A percentile compares a stretch with the other conserved stretches of the same genome.
These are phyloP conservation scores for Pontoporia blainvillei DNA, from an alignment of 2,113 vertebrate species.

Conservation along the genomic window DNA sequence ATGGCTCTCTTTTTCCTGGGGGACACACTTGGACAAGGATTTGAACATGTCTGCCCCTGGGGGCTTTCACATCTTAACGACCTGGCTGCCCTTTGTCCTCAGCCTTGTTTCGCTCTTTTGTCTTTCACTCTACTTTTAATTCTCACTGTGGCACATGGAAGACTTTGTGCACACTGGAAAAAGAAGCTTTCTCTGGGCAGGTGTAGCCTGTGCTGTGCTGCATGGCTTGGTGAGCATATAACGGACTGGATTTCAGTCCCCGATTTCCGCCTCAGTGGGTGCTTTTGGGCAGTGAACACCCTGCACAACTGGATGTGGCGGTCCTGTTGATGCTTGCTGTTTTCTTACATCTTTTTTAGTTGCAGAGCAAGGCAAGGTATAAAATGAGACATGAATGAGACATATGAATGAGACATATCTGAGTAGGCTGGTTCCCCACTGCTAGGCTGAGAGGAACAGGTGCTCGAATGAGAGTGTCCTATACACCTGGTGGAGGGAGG, in stretches of 20 bases:
- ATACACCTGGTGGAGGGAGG: background rate
- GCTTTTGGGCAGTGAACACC: background rate
- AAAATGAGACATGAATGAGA: background rate
- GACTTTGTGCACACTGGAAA: background rate
- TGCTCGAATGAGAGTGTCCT: background rate
- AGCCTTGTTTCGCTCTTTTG: background rate
- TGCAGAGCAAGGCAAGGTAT: background rate
- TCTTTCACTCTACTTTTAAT: background rate
- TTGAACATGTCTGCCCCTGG: background rate
- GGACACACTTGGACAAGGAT: background rate
- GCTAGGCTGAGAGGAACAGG: background rate
- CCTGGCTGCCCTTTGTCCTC: background rate
- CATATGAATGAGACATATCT: background rate
- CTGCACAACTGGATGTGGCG: background rate
- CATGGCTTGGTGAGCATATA: background rate
- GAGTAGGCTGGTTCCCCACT: background rate
- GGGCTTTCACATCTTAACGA: background rate
- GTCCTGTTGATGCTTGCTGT: background rate
- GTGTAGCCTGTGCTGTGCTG: background rate
- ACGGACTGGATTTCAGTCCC: background rate
- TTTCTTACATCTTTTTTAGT: background rate
- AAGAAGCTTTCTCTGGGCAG: background rate
- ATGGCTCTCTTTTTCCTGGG: background rate
- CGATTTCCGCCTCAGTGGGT: accelerated
- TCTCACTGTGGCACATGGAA: background rate